A percentile compares a stretch with the other conserved stretches of the same genome.
Conservation (phyloP, 2,888 invertebrate species). For the Papilio demoleus region DNA sequence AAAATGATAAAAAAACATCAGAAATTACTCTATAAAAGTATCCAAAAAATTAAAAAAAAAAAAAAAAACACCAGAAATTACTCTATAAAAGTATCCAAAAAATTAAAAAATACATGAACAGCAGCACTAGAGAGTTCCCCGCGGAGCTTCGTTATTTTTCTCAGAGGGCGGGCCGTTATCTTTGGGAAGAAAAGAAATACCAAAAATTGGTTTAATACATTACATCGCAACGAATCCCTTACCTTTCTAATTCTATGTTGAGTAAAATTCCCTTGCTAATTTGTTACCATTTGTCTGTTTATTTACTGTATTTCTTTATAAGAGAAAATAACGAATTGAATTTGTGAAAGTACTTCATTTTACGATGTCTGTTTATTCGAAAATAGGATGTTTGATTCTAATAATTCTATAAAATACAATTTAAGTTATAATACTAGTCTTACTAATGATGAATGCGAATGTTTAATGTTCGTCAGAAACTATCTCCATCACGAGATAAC, state of each 20-base stretch:
- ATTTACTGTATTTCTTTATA: slow-evolving; percentile 31
- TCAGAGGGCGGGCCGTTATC: slow-evolving; percentile 69
- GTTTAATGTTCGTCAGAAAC: too few species aligned
- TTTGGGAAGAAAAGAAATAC: slow-evolving; percentile 69
- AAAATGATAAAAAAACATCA: neutral
- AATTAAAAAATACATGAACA: neutral
- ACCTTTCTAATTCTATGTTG: slow-evolving; percentile 35
- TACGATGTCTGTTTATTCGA: too few species aligned
- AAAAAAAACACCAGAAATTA: neutral
- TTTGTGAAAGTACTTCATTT: neutral
- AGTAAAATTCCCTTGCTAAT: slow-evolving; percentile 38
- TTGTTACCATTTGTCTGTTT: slow-evolving; percentile 31
- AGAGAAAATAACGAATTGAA: neutral
- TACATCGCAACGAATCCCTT: slow-evolving; percentile 30
- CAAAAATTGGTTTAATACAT: slow-evolving; percentile 68
- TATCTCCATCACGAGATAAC: too few species aligned
- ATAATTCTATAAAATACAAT: neutral
- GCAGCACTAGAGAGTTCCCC: slow-evolving; percentile 46
- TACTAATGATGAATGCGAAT: too few species aligned
- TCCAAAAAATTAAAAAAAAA: neutral
- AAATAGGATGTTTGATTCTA: too few species aligned
- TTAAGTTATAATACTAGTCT: too few species aligned
- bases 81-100: neutral
- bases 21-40: neutral
- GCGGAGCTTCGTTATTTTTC: slow-evolving; percentile 69